Conservation (phyloP, 30 jellyfish, hydroid and myxozoan genomes). For the Hydra vulgaris region DNA sequence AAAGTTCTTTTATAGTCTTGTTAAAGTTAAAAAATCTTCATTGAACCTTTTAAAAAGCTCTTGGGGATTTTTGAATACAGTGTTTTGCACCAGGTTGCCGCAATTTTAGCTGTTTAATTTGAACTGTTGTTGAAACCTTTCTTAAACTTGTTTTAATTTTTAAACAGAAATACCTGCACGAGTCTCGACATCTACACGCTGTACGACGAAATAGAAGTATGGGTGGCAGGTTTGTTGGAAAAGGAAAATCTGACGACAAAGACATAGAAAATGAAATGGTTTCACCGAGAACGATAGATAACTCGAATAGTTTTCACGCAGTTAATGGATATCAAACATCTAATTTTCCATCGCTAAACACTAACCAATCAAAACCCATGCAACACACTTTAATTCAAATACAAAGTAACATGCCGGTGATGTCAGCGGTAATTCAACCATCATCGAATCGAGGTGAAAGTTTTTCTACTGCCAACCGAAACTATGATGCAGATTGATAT, state of each 20-base stretch:
- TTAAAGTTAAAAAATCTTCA: too few species aligned
- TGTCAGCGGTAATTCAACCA: constrained; percentile 22
- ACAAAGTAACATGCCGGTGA: constrained; percentile 32
- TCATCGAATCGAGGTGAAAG: neutral
- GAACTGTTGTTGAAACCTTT: too few species aligned
- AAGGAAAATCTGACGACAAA: constrained; percentile 29
- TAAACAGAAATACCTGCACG: constrained; percentile 82
- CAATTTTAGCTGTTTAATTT: too few species aligned
- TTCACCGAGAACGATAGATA: constrained; percentile 16
- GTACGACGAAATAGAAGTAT: constrained; percentile 88
- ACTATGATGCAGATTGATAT: neutral
- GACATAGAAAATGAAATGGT: constrained; percentile 43
- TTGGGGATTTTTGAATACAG: too few species aligned
- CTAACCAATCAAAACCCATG: neutral
- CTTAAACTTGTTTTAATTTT: too few species aligned
- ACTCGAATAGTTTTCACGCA: neutral
- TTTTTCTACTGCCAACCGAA: neutral
- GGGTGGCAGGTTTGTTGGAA: constrained; percentile 96
- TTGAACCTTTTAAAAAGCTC: too few species aligned
- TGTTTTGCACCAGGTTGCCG: too few species aligned
- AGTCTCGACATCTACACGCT: constrained; percentile 95
- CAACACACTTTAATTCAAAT: constrained; percentile 37
- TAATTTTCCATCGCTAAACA: constrained; percentile 4
- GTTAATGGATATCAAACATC: neutral
- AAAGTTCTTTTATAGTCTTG: too few species aligned